Evolutionary conservation across 2,113 vertebrate genomes (phyloP).

Genomic region (Cairina moschata): DNA sequence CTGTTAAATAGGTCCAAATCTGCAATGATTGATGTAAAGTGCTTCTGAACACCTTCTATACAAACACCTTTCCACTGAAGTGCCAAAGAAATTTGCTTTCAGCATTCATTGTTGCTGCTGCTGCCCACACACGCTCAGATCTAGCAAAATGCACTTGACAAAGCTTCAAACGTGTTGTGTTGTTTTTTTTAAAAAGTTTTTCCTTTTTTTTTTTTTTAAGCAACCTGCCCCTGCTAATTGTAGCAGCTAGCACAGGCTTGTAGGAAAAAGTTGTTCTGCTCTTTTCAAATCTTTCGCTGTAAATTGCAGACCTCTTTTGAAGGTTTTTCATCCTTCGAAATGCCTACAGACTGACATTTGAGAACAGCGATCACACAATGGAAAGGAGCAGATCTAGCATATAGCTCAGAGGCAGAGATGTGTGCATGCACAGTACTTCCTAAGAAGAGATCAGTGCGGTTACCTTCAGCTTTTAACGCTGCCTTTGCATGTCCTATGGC

Average conservation of each 20-base stretch:
- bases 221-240: conserved; percentile 13
- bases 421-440: not conserved
- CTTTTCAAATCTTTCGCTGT: not conserved
- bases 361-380: not conserved
- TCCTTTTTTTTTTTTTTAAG: not conserved
- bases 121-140: conserved; percentile 31
- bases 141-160: conserved; percentile 11
- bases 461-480: conserved; percentile 90
- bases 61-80: conserved; percentile 4
- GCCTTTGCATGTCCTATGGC: conserved; percentile 89
- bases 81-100: conserved; percentile 37
- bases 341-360: conserved; percentile 5
- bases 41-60: not conserved
- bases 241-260: not conserved
- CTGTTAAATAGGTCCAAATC: not conserved
- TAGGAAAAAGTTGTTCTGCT: conserved; percentile 4
- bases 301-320: not conserved
- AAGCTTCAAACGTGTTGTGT: conserved; percentile 19
- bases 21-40: conserved; percentile 1
- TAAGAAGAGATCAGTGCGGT: not conserved
- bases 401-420: not conserved
- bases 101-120: conserved; percentile 25
- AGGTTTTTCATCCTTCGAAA: conserved; percentile 19
- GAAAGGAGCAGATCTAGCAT: not conserved
- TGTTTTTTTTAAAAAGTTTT: not conserved